Evolutionary conservation across 35 echinoderm and acorn worm species (phyloP).

Genomic region (Hemicentrotus pulcherrimus): DNA sequence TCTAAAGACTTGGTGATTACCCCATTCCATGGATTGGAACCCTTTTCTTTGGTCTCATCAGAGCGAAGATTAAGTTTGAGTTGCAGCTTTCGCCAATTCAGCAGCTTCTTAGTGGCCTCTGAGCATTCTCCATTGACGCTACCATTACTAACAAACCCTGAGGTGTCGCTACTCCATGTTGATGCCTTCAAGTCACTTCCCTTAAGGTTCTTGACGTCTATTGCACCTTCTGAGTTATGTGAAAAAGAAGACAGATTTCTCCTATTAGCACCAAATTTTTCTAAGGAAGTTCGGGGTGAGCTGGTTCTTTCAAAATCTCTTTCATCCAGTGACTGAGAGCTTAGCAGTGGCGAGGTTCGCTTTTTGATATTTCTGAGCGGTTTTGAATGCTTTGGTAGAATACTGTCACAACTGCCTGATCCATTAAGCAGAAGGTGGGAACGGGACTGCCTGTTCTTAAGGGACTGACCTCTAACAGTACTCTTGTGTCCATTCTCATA

Average conservation of each 20-base stretch:
- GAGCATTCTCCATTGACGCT: constrained; percentile 17
- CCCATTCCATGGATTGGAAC: neutral
- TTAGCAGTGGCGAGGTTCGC: constrained; percentile 12
- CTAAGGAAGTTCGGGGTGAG: constrained; percentile 1
- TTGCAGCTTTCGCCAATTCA: constrained; percentile 16
- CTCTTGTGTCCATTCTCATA: neutral
- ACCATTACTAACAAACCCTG: constrained; percentile 30
- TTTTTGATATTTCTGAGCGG: neutral
- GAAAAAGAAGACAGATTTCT: constrained; percentile 9
- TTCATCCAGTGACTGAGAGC: constrained; percentile 36
- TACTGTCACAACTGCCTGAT: constrained; percentile 19
- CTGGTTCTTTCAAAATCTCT: neutral
- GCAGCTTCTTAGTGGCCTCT: constrained; percentile 26
- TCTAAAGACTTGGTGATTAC: constrained; percentile 27
- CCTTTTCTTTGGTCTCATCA: neutral
- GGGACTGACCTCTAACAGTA: neutral
- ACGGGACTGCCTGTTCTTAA: neutral
- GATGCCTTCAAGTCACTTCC: constrained; percentile 10
- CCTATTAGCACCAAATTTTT: constrained; percentile 43
- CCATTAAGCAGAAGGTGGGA: neutral
- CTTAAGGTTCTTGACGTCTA: constrained; percentile 6
- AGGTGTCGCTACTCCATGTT: constrained; percentile 24
- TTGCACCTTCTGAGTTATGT: constrained; percentile 45
- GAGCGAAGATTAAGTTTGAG: constrained; percentile 24
- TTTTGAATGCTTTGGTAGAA: neutral